phyloP scores from a whole-genome alignment of 2,797 vertebrate genomes.

The Pogoniulus pusillus region DNA sequence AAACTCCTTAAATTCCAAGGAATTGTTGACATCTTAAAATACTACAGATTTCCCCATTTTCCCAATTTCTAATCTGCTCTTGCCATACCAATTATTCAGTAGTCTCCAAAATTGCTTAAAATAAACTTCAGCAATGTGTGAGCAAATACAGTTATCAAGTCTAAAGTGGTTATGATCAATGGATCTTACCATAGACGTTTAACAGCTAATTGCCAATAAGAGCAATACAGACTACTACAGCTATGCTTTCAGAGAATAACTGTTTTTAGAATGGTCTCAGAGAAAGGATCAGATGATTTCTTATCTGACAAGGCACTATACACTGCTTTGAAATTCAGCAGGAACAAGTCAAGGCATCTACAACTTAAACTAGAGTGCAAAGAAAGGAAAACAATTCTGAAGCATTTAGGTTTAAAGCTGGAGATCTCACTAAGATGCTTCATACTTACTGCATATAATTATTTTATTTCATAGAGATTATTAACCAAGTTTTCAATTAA shows the following conservation, averaged over 20 bases:
- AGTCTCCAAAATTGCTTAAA: neutral
- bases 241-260: neutral
- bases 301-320: neutral
- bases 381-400: neutral
- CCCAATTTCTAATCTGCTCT: neutral
- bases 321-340: neutral
- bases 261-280: neutral
- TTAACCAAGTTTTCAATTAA: neutral
- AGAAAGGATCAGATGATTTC: neutral
- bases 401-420: neutral
- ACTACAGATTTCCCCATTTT: neutral
- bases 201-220: neutral
- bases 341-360: neutral
- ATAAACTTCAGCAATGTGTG: too few species aligned
- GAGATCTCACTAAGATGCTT: neutral
- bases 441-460: neutral
- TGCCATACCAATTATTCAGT: neutral
- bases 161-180: neutral
- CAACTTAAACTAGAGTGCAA: neutral
- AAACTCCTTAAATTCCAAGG: neutral
- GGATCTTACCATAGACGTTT: neutral
- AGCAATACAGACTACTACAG: neutral
- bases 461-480: neutral
- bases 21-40: neutral
- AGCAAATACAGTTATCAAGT: neutral